Base-by-base conservation (phyloP, 1,140 invertebrate genomes). In the Pararge aegeria region DNA sequence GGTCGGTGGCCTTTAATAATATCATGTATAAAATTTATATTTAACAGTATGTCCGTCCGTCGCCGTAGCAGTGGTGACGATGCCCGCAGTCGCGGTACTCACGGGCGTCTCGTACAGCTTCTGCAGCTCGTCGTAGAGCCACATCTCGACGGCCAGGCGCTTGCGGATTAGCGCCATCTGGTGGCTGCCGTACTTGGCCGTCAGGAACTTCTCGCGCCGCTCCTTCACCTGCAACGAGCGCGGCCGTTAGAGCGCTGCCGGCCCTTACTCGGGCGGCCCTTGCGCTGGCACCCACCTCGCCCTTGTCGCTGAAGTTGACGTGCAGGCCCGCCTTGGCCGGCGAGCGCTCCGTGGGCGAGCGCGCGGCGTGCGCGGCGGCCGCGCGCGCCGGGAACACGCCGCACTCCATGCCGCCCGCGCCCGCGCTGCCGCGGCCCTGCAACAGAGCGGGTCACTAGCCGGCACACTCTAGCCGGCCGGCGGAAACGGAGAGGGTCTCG, bases 81-180 rank as follows among this genome's bases (percentile, higher is more conserved):
- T 24, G 3, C 24, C 24, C 3, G 3, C 24, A 7, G 30, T 7
- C 30, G 30, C 30, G n/a, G 10, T 1, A 34, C 93, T 93, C 81
- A 96, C 95, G 84, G 93, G 92, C 62, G 93, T 92, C 70, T 96
- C 95, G 79, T 97, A 98, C 30, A 98, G 92, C 78, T 96, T 95
- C 85, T 97, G 96, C 58, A 99, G 92, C 87, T 98, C 95, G 80
- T 98, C 97, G 87, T 97, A 98, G 38, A 99, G 93, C 97, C 97
- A 98, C 96, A 98, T 98, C 90, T 99, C 98, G 7, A 98, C 97
- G 9, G 95, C 95, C 56, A 98, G 91, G 79, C 97, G 92, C 90
- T 98, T 98, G 67, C 97, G 93, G 75, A 99, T 99, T 62, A 98
- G 93, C 74, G 94, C 96, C 97, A 98, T 99, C 91, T 98, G 97